phyloP scores from a whole-genome alignment of 1,140 invertebrate genomes.

The Bombus impatiens region DNA sequence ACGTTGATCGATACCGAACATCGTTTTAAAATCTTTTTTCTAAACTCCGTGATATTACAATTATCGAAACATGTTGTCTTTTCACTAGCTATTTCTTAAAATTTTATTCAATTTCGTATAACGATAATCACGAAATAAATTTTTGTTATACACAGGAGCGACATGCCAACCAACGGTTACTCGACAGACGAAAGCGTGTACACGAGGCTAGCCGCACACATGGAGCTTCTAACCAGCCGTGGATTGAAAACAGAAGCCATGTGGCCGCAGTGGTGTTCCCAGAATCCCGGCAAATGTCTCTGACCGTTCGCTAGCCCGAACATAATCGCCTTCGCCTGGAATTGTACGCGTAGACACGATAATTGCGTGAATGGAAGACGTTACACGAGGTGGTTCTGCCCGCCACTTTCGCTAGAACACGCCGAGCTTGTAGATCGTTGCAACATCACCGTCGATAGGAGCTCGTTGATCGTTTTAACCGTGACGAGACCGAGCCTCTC shows the following conservation, averaged over 20 bases:
- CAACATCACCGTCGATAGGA: not conserved
- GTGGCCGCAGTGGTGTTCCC: conserved; percentile 89
- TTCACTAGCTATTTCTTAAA: not conserved
- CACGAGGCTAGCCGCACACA: conserved; percentile 85
- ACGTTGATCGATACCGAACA: too few species aligned
- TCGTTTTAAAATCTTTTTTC: too few species aligned
- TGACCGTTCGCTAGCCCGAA: conserved; percentile 74
- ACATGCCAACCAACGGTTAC: conserved; percentile 74
- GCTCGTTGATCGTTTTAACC: not conserved
- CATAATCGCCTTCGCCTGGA: conserved; percentile 32
- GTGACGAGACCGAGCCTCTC: not conserved
- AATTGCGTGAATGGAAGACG: conserved; percentile 5
- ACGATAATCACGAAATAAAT: not conserved
- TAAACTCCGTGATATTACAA: too few species aligned
- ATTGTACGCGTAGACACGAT: conserved; percentile 30
- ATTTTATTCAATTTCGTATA: too few species aligned
- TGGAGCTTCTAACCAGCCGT: conserved; percentile 84
- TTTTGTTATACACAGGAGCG: conserved; percentile 73
- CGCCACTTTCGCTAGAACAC: not conserved
- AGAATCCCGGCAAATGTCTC: conserved; percentile 89
- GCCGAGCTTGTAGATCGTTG: not conserved
- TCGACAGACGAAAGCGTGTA: conserved; percentile 85
- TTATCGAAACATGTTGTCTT: too few species aligned
- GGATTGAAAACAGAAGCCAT: conserved; percentile 87
- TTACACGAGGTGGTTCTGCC: not conserved